phyloP scores from a whole-genome alignment of 2,888 invertebrate genomes.

The Apodemia duryi region DNA sequence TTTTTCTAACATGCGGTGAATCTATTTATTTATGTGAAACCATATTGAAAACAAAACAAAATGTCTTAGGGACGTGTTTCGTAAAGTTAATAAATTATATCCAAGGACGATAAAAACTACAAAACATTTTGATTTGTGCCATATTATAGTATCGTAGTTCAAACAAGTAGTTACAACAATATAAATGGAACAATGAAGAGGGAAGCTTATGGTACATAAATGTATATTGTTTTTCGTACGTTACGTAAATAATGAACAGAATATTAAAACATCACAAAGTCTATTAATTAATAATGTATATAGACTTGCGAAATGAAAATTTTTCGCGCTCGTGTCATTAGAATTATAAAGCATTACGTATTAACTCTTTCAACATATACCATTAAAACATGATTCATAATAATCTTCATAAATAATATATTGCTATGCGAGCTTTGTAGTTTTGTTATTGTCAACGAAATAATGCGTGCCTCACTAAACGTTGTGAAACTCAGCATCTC shows the following conservation, averaged over 20 bases:
- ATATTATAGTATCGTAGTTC: no score
- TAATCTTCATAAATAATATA: not conserved
- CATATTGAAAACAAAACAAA: not conserved
- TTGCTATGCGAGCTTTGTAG: not conserved
- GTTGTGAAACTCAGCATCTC: conserved; percentile 76
- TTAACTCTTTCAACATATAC: not conserved
- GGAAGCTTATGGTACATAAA: no score
- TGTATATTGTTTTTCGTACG: no score
- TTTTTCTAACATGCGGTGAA: conserved; percentile 41
- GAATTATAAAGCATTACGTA: not conserved
- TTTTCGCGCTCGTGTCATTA: not conserved
- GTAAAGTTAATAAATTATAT: not conserved
- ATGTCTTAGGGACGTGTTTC: not conserved
- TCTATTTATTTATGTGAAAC: not conserved
- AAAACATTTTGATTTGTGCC: no score
- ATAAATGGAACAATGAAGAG: no score
- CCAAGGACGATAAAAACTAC: not conserved
- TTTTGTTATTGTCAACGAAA: conserved; percentile 37
- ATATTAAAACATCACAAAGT: no score
- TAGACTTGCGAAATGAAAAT: no score
- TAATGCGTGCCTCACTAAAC: conserved; percentile 53
- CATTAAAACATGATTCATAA: not conserved
- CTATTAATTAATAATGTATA: no score
- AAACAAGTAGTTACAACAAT: no score
- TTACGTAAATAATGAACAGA: no score